These are phyloP conservation scores for Xenopus petersii DNA, from an alignment of 2,797 vertebrate genomes.

Conservation along the genomic window DNA sequence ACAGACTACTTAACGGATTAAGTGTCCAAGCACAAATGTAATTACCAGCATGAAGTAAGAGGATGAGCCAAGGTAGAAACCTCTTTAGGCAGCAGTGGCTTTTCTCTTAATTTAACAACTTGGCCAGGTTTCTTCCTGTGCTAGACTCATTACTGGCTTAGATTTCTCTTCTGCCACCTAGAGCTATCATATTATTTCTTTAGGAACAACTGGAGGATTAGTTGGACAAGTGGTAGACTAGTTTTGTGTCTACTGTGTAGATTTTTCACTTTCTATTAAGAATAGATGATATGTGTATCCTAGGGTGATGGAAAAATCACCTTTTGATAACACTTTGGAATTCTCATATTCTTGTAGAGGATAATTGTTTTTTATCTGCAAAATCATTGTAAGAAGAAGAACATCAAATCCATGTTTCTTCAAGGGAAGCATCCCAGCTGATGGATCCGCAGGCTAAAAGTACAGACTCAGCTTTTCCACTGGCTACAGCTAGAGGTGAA, in stretches of 20 bases:
- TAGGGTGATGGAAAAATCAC: too few relatives aligned
- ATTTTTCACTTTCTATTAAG: too few relatives aligned
- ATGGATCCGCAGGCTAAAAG: background rate
- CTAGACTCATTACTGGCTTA: conserved; percentile 28
- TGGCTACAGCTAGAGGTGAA: background rate
- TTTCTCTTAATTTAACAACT: conserved; percentile 20
- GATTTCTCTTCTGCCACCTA: background rate
- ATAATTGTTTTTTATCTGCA: too few relatives aligned
- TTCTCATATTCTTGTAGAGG: too few relatives aligned
- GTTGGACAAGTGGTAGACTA: too few relatives aligned
- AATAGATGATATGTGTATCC: too few relatives aligned
- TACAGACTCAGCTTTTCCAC: conserved; percentile 1
- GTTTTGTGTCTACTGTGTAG: background rate
- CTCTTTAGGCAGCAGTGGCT: conserved; percentile 19
- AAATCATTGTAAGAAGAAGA: too few relatives aligned
- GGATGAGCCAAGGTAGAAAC: conserved; percentile 20
- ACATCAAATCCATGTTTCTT: too few relatives aligned
- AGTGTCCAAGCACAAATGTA: conserved; percentile 35
- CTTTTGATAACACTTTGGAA: too few relatives aligned
- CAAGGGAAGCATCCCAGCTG: background rate
- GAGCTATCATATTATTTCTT: background rate
- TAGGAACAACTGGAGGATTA: background rate
- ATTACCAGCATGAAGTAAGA: conserved; percentile 23
- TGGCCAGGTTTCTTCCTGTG: conserved; percentile 30
- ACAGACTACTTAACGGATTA: conserved; percentile 39